Conservation (phyloP, 2,113 vertebrate genomes). For the Aleadryas rufinucha region DNA sequence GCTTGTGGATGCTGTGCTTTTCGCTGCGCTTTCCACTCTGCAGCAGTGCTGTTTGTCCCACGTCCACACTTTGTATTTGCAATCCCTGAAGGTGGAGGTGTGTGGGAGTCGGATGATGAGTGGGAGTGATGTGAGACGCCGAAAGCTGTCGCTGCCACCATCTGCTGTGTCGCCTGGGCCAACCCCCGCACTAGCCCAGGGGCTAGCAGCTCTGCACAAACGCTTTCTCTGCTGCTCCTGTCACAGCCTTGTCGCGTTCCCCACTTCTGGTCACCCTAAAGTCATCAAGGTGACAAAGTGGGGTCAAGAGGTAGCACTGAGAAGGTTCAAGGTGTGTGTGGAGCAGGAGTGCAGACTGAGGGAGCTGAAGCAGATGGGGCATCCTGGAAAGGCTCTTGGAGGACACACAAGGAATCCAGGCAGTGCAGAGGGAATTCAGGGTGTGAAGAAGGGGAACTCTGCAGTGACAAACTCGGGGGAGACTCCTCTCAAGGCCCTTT, state of each 20-base stretch:
- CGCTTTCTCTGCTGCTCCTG: neutral
- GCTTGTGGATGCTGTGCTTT: neutral
- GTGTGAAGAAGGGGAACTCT: neutral
- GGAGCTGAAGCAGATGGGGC: neutral
- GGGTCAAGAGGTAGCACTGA: neutral
- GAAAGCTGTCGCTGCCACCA: neutral
- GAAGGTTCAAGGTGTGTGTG: neutral
- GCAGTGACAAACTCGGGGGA: neutral
- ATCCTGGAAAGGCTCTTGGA: neutral
- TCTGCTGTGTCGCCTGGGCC: neutral
- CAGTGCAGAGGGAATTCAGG: neutral
- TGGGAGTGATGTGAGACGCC: neutral
- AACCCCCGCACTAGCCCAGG: neutral
- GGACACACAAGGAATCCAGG: accelerated
- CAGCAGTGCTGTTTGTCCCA: neutral
- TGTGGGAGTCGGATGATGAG: neutral
- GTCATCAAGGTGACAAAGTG: neutral
- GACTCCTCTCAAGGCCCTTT: neutral
- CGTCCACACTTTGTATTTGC: neutral
- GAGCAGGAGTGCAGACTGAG: neutral
- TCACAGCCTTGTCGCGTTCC: neutral
- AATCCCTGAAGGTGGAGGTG: neutral
- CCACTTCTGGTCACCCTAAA: neutral
- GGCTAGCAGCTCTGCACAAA: neutral
- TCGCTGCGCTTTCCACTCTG: neutral